Evolutionary conservation across 2,113 vertebrate genomes (phyloP).

Genomic region (Mesitornis unicolor): DNA sequence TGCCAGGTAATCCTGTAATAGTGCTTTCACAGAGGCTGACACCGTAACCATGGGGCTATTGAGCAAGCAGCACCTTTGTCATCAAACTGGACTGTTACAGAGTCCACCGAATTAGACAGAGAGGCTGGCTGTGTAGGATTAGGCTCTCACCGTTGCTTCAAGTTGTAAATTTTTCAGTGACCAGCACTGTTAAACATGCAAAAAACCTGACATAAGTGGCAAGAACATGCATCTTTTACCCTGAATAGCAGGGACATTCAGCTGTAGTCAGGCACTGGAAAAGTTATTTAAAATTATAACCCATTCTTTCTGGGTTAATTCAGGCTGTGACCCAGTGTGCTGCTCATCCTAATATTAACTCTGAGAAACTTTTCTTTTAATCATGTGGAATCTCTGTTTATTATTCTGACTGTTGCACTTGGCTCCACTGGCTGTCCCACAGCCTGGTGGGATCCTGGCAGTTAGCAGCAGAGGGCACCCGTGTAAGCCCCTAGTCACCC

Average conservation of each 20-base stretch:
- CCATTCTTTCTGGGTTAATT: background rate
- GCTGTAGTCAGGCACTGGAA: background rate
- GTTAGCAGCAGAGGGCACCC: background rate
- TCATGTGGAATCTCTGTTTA: constrained; percentile 22
- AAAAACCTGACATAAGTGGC: background rate
- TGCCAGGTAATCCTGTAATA: too few species aligned
- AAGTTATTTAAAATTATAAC: background rate
- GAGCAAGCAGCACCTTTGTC: background rate
- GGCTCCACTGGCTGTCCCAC: background rate
- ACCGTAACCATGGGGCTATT: too few species aligned
- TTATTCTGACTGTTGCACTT: constrained; percentile 19
- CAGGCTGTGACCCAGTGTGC: background rate
- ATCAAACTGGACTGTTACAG: background rate
- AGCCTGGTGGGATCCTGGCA: background rate
- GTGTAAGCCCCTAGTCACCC: background rate
- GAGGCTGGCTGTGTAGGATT: background rate
- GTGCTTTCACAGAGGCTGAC: background rate
- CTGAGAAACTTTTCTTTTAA: constrained; percentile 35
- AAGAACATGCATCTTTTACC: background rate
- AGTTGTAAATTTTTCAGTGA: background rate
- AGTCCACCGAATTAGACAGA: background rate
- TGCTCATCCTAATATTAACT: constrained; percentile 38
- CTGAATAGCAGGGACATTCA: accelerated
- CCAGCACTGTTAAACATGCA: background rate
- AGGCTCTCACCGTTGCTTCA: background rate